Evolutionary conservation across 2,797 vertebrate species (phyloP).

Genomic region (Brotula barbata): DNA sequence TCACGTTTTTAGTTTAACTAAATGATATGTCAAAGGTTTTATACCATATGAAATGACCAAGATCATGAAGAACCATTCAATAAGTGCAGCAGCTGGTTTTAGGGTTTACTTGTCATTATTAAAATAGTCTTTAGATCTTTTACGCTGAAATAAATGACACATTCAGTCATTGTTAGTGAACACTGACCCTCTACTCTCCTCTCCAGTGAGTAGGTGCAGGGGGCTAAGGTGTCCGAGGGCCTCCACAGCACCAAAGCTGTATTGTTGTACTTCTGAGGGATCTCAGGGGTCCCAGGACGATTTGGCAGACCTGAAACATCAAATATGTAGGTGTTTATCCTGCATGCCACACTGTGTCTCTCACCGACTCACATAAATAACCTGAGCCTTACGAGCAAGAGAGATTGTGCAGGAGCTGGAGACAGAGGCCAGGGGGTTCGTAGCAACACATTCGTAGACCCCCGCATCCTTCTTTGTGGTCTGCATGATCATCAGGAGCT

Average conservation of each 20-base stretch:
- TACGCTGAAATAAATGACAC: too few relatives aligned
- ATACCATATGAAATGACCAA: too few relatives aligned
- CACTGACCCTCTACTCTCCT: constrained; percentile 85
- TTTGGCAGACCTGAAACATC: constrained; percentile 85
- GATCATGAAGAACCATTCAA: too few relatives aligned
- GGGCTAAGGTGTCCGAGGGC: constrained; percentile 87
- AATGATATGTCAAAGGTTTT: too few relatives aligned
- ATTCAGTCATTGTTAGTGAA: not conserved
- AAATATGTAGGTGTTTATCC: constrained; percentile 12
- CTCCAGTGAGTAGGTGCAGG: constrained; percentile 94
- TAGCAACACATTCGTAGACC: constrained; percentile 94
- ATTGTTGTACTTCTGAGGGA: constrained; percentile 95
- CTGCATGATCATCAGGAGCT: constrained; percentile 92
- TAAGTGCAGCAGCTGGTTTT: too few relatives aligned
- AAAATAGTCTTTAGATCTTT: too few relatives aligned
- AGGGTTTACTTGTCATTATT: too few relatives aligned
- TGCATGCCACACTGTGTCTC: too few relatives aligned
- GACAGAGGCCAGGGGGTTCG: constrained; percentile 86
- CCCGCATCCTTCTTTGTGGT: constrained; percentile 90
- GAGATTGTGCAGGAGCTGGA: constrained; percentile 92
- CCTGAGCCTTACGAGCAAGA: constrained; percentile 85
- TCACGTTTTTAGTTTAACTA: not conserved
- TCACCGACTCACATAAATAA: too few relatives aligned
- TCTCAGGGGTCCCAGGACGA: constrained; percentile 90
- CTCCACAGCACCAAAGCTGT: constrained; percentile 96